Evolutionary conservation across 1,140 invertebrate species (phyloP).

Genomic region (Leptonema lineaticorne): DNA sequence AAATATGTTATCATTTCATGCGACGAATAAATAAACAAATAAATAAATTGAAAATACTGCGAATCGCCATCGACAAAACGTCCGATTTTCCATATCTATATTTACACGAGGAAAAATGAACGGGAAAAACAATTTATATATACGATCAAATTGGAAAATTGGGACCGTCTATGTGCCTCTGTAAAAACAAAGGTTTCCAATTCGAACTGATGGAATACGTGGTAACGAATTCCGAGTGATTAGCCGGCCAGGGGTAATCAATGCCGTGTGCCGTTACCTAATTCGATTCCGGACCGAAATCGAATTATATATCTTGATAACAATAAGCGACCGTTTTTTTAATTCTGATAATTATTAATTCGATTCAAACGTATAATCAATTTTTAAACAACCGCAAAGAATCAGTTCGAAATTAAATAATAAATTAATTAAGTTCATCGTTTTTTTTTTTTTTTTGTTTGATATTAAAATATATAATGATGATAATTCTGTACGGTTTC

Average conservation of each 20-base stretch:
- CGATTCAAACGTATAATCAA: too few relatives aligned
- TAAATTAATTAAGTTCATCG: too few relatives aligned
- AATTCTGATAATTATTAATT: too few relatives aligned
- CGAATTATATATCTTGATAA: neutral
- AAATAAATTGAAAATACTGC: neutral
- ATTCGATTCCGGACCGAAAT: neutral
- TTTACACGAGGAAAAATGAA: neutral
- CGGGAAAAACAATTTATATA: neutral
- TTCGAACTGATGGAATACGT: constrained; percentile 6
- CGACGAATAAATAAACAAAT: neutral
- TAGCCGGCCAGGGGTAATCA: constrained; percentile 4
- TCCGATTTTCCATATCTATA: too few relatives aligned
- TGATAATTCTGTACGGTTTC: too few relatives aligned
- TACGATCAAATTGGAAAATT: constrained; percentile 10
- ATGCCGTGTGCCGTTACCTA: neutral
- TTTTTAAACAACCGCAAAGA: too few relatives aligned
- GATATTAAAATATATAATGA: too few relatives aligned
- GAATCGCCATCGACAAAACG: too few relatives aligned
- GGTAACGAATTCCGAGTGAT: constrained; percentile 15
- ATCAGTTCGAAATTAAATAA: too few relatives aligned
- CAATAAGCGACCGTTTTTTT: too few relatives aligned
- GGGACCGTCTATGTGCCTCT: neutral
- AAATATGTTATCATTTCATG: neutral
- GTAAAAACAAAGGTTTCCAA: constrained; percentile 11
- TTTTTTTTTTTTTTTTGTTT: too few relatives aligned